These are phyloP conservation scores for Bembecia ichneumoniformis DNA, from an alignment of 2,888 invertebrate species.

Conservation along the genomic window DNA sequence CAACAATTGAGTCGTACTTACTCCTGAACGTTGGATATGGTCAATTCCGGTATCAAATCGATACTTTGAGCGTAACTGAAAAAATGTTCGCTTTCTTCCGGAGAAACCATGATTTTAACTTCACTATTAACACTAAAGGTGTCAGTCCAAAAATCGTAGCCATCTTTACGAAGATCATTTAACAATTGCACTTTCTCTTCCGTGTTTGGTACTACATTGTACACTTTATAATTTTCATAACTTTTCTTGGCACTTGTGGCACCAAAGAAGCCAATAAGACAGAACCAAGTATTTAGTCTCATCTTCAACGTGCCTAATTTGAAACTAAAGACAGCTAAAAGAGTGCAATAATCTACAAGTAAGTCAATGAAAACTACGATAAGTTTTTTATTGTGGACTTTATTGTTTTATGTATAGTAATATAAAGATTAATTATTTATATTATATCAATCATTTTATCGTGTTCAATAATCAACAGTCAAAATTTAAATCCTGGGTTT, in stretches of 20 bases:
- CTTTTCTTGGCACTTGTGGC: slow-evolving; percentile 21
- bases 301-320: slow-evolving; percentile 6
- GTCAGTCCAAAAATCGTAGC: slow-evolving; percentile 39
- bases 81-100: slow-evolving; percentile 23
- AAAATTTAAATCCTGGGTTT: no score
- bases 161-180: slow-evolving; percentile 46
- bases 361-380: no score
- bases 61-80: slow-evolving; percentile 16
- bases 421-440: no score
- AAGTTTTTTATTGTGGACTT: no score
- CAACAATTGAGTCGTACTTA: slow-evolving; percentile 16
- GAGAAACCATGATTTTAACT: slow-evolving; percentile 32
- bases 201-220: slow-evolving; percentile 55
- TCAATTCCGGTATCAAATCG: slow-evolving; percentile 20
- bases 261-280: slow-evolving; percentile 10
- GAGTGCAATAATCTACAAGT: no score
- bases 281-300: slow-evolving; percentile 9
- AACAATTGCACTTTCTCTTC: slow-evolving; percentile 54
- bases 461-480: no score
- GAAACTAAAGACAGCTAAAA: no score
- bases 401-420: no score
- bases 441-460: no score
- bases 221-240: slow-evolving; percentile 73
- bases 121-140: slow-evolving; percentile 34
- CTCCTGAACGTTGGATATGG: slow-evolving; percentile 33